Base-by-base conservation (phyloP, 2,888 invertebrate genomes). In the Byasa hedistus region DNA sequence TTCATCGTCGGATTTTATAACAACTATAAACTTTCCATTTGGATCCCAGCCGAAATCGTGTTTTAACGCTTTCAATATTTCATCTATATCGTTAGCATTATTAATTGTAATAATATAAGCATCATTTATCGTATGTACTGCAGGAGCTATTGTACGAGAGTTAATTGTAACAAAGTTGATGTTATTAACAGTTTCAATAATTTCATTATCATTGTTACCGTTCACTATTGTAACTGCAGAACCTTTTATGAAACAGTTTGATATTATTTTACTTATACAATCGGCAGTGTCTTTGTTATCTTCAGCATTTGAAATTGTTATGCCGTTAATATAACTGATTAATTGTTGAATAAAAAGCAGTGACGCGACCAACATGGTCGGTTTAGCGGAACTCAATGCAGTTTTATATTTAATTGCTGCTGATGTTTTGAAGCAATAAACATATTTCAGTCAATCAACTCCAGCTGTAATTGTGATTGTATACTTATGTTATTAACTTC, bases 211-310 rank as follows among this genome's bases (percentile, higher is more conserved):
- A 52, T 61, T 5, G 21, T 55, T 48, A 12, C 36, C 36, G 5
- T 57, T 15, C 10, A 66, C 39, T 48, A 52, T 57, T 0, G 61
- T 66, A 12, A 66, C 21, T 61, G 57, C 3, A 0, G 61, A 61
- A 23, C 51, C 61, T 5, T 57, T 61, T 12, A 56, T 56, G 0
- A 57, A 61, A 21, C 24, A 36, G 12, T 51, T 12, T 21, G 23
- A 48, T 21, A 61, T 61, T 61, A 65, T 65, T 52, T 65, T 57
- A 39, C n/a, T 51, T 19, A 61, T n/a, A 24, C 65, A 65, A 3
- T 44, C 4, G 23, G 15, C 27, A 32, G 60, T 15, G 21, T 58
- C 39, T 24, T 21, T 21, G 24, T 58, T 44, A 24, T 51, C 64
- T 44, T 44, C 59, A 3, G 5, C 15, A 17, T 56, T 23, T 24